Conservation (phyloP, 2,888 invertebrate genomes). For the Meteorus cinctellus region DNA sequence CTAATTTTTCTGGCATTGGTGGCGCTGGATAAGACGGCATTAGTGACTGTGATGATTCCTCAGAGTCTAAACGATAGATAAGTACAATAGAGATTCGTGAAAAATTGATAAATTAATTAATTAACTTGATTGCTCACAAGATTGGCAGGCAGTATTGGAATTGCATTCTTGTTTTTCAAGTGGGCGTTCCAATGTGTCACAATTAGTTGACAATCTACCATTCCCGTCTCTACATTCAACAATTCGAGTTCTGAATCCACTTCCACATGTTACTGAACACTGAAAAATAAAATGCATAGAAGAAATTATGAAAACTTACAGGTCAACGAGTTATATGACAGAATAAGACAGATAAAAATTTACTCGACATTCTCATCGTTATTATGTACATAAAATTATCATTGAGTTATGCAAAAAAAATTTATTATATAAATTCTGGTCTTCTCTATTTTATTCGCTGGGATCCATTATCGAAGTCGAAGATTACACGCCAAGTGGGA, state of each 20-base stretch:
- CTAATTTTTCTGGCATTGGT: conserved; percentile 80
- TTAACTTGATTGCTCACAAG: conserved; percentile 60
- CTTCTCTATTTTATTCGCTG: background rate
- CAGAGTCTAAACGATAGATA: conserved; percentile 56
- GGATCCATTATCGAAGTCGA: background rate
- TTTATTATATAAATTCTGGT: background rate
- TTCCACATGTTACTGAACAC: conserved; percentile 96
- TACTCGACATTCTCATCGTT: background rate
- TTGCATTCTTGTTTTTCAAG: conserved; percentile 83
- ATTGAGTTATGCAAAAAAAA: background rate
- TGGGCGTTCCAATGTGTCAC: conserved; percentile 82
- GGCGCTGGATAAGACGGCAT: conserved; percentile 82
- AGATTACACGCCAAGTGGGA: background rate
- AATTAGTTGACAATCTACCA: conserved; percentile 73
- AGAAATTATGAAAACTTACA: background rate
- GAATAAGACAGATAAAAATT: background rate
- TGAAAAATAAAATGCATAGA: conserved; percentile 67
- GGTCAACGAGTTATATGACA: background rate
- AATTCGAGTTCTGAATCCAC: conserved; percentile 86
- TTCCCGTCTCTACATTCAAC: conserved; percentile 84
- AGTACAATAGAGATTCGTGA: background rate
- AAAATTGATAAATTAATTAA: conserved; percentile 4
- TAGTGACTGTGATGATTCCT: conserved; percentile 64
- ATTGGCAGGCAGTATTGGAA: conserved; percentile 82
- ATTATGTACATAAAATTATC: background rate